phyloP scores from a whole-genome alignment of 2,113 vertebrate species.

The Prochilodus magdalenae region DNA sequence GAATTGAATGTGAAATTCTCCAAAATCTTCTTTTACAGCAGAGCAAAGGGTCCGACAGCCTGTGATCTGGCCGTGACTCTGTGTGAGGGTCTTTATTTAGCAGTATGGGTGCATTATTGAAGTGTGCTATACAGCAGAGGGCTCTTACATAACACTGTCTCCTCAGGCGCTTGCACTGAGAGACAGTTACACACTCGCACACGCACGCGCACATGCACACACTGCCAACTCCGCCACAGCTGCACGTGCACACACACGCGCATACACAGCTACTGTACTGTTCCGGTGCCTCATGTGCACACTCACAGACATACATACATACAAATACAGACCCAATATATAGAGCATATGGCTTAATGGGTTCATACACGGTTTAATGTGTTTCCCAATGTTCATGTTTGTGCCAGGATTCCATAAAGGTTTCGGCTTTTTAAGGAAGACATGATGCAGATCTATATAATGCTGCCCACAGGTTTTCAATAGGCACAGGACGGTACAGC shows the following conservation, averaged over 20 bases:
- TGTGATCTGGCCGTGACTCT: conserved; percentile 25
- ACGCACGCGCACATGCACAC: conserved; percentile 35
- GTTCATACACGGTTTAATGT: too few species aligned
- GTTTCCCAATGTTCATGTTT: too few species aligned
- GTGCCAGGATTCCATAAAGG: too few species aligned
- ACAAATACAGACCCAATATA: too few species aligned
- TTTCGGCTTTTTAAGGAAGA: too few species aligned
- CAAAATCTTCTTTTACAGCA: conserved; percentile 5
- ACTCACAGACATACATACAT: conserved; percentile 1
- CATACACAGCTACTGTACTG: conserved; percentile 6
- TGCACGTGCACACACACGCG: conserved; percentile 19
- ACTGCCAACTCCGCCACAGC: conserved; percentile 29
- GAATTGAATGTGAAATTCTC: conserved; percentile 10
- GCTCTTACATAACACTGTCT: conserved; percentile 55
- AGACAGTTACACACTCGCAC: conserved; percentile 24
- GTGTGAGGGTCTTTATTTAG: conserved; percentile 43
- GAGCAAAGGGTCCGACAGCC: background rate
- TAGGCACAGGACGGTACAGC: too few species aligned
- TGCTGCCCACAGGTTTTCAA: too few species aligned
- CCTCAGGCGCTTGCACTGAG: conserved; percentile 41
- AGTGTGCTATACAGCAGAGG: conserved; percentile 54
- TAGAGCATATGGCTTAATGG: too few species aligned
- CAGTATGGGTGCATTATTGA: conserved; percentile 49
- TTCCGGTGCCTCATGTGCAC: background rate
- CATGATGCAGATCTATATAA: too few species aligned